Percentiles rank a stretch among this genome's conserved stretches.
Conservation (phyloP, 2,113 vertebrate species). For the Syrrhaptes paradoxus region DNA sequence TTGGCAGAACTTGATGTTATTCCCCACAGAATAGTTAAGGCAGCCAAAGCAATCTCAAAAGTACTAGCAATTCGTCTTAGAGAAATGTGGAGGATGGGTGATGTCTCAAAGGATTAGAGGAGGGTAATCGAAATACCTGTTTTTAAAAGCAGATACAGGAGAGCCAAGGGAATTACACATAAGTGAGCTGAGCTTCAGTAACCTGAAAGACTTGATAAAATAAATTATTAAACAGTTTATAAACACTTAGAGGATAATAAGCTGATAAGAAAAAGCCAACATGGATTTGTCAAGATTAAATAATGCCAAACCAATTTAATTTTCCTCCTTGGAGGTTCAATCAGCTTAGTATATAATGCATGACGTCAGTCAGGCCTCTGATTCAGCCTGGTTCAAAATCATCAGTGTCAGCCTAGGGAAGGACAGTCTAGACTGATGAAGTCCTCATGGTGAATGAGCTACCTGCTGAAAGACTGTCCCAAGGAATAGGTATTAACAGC, state of each 20-base stretch:
- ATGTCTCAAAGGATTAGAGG: slow-evolving; percentile 16
- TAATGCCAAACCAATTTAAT: not conserved
- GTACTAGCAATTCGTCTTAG: slow-evolving; percentile 19
- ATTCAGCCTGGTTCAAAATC: not conserved
- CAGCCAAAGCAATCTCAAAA: slow-evolving; percentile 36
- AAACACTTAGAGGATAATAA: slow-evolving; percentile 16
- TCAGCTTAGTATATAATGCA: not conserved
- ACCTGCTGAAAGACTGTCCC: not conserved
- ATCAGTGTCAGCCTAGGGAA: not conserved
- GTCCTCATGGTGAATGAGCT: not conserved
- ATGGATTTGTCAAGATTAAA: slow-evolving; percentile 11
- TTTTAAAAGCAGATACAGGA: slow-evolving; percentile 21
- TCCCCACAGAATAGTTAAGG: not conserved
- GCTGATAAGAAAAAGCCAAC: slow-evolving; percentile 1
- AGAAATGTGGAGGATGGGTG: not conserved
- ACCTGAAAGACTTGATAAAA: not conserved
- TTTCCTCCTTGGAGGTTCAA: not conserved
- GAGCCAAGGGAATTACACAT: not conserved
- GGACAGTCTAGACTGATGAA: not conserved
- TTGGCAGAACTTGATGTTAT: slow-evolving; percentile 27
- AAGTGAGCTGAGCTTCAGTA: not conserved
- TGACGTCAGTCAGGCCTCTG: not conserved
- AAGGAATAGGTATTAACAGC: not conserved
- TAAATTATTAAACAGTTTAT: not conserved
- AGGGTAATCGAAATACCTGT: not conserved